A percentile compares a stretch with the other conserved stretches of the same genome.
phyloP scores from a whole-genome alignment of 2,888 invertebrate species.

The Aelia acuminata region DNA sequence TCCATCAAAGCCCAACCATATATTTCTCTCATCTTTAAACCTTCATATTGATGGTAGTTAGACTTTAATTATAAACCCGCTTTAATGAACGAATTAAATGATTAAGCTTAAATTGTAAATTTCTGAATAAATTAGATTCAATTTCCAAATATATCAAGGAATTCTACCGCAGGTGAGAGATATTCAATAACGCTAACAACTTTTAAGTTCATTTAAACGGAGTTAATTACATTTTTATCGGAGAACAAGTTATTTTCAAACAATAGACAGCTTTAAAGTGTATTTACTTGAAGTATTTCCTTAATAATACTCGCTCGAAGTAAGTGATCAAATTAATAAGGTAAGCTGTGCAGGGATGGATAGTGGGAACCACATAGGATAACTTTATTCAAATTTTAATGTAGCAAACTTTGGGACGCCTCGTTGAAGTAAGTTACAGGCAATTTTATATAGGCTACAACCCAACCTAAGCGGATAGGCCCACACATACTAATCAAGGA shows the following conservation, averaged over 20 bases:
- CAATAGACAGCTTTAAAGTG: not conserved
- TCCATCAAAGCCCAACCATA: not conserved
- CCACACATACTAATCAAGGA: slow-evolving; percentile 29
- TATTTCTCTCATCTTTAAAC: not conserved
- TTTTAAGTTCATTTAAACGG: too few species aligned
- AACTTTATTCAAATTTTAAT: slow-evolving; percentile 46
- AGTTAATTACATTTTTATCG: too few species aligned
- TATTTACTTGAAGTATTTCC: not conserved
- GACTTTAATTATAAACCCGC: slow-evolving; percentile 12
- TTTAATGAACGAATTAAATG: not conserved
- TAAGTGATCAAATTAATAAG: slow-evolving; percentile 16
- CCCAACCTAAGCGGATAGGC: not conserved
- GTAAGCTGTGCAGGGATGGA: not conserved
- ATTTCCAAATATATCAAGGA: too few species aligned
- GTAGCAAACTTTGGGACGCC: slow-evolving; percentile 6
- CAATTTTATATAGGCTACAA: slow-evolving; percentile 27
- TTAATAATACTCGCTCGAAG: too few species aligned
- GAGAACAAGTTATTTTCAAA: too few species aligned
- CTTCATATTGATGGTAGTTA: not conserved
- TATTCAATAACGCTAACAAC: too few species aligned
- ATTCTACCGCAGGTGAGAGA: too few species aligned
- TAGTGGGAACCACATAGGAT: not conserved
- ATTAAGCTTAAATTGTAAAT: not conserved
- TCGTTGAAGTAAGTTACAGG: slow-evolving; percentile 36
- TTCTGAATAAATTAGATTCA: too few species aligned